A percentile compares a stretch with the other conserved stretches of the same genome.
Conservation (phyloP, 1,140 invertebrate genomes). For the Episyrphus balteatus region DNA sequence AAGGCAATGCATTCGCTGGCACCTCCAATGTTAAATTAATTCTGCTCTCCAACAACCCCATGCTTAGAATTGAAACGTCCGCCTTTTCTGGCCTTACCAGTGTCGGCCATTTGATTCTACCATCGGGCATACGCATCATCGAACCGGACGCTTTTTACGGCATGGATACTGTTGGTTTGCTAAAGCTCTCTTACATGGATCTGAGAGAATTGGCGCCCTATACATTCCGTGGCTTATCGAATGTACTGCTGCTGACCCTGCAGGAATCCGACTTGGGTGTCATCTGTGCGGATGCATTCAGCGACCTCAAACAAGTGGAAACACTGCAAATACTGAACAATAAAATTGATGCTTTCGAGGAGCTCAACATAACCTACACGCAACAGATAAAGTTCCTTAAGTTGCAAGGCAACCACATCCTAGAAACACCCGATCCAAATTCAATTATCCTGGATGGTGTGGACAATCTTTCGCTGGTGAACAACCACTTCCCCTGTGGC, state of each 20-base stretch:
- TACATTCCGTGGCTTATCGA: conserved; percentile 63
- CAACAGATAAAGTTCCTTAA: conserved; percentile 56
- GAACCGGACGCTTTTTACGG: conserved; percentile 69
- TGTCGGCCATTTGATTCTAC: conserved; percentile 61
- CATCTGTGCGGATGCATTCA: conserved; percentile 58
- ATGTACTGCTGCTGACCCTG: conserved; percentile 59
- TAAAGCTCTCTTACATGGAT: conserved; percentile 74
- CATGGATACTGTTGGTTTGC: conserved; percentile 60
- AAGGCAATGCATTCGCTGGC: conserved; percentile 69
- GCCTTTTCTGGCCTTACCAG: conserved; percentile 71
- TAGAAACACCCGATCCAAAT: conserved; percentile 57
- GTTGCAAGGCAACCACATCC: conserved; percentile 68
- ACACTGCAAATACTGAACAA: conserved; percentile 66
- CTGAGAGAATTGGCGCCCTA: conserved; percentile 52
- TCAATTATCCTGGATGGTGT: conserved; percentile 54
- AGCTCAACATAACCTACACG: conserved; percentile 52
- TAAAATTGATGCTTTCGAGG: conserved; percentile 69
- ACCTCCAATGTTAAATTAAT: conserved; percentile 67
- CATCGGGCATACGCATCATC: conserved; percentile 60
- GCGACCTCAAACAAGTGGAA: conserved; percentile 54
- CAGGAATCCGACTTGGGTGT: conserved; percentile 70
- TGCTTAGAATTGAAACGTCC: conserved; percentile 57
- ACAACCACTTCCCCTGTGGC: conserved; percentile 75
- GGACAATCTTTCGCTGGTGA: conserved; percentile 51
- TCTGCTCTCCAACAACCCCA: conserved; percentile 63